Evolutionary conservation across 2,888 invertebrate genomes (phyloP).

Genomic region (Bimastos eiseni): DNA sequence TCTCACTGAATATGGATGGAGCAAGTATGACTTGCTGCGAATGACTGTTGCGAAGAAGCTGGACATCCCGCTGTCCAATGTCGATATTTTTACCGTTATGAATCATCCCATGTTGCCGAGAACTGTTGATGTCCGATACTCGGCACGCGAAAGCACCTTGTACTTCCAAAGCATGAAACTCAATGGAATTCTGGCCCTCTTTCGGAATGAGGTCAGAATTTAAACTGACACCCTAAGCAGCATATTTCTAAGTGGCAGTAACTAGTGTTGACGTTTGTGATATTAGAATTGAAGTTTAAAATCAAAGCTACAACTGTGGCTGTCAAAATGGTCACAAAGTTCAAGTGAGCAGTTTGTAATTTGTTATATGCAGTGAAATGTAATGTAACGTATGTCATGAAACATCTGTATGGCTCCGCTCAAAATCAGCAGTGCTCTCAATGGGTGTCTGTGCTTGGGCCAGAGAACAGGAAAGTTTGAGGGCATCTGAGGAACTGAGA

Average conservation of each 20-base stretch:
- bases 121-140: slow-evolving; percentile 83
- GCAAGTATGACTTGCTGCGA: slow-evolving; percentile 85
- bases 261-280: background rate
- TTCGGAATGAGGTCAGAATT: slow-evolving; percentile 46
- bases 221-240: background rate
- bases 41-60: slow-evolving; percentile 85
- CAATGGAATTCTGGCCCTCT: slow-evolving; percentile 78
- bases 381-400: background rate
- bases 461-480: no score
- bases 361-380: background rate
- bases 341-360: background rate
- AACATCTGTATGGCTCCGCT: no score
- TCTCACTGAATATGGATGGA: slow-evolving; percentile 64
- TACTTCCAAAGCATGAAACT: slow-evolving; percentile 91
- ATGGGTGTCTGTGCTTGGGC: no score
- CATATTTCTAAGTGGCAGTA: background rate
- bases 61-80: slow-evolving; percentile 79
- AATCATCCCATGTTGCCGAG: slow-evolving; percentile 76
- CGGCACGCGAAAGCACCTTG: slow-evolving; percentile 93
- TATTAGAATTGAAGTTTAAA: background rate
- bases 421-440: no score
- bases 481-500: no score
- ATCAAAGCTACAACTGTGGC: background rate
- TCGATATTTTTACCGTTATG: slow-evolving; percentile 95
- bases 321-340: background rate